These are phyloP conservation scores for Lampris megalopsis DNA, from an alignment of 2,113 vertebrate species.

Conservation along the genomic window DNA sequence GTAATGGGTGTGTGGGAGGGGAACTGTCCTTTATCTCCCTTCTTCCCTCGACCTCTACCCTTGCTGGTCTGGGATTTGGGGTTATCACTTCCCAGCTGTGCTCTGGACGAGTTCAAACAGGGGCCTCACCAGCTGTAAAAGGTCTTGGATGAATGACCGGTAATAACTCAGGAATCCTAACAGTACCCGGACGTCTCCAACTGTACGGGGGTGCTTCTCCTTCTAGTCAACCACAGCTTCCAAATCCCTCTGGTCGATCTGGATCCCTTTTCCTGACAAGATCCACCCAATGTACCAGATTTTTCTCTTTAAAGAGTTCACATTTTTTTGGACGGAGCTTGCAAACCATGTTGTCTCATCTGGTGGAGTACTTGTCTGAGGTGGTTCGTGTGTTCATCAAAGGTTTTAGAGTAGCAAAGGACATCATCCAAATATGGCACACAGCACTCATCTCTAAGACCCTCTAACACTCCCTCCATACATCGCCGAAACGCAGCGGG, in stretches of 20 bases:
- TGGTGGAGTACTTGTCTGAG: not conserved
- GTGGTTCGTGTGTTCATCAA: not conserved
- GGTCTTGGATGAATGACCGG: not conserved
- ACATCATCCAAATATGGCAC: conserved; percentile 21
- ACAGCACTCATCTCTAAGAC: conserved; percentile 24
- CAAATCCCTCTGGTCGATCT: no score
- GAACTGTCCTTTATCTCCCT: conserved; percentile 1
- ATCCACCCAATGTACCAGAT: conserved; percentile 15
- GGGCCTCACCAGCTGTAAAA: not conserved
- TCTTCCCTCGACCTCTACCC: no score
- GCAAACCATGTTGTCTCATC: conserved; percentile 10
- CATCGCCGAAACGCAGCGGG: conserved; percentile 9
- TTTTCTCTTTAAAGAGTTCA: conserved; percentile 16
- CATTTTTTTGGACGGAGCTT: conserved; percentile 23
- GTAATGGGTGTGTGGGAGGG: not conserved
- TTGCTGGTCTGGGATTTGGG: no score
- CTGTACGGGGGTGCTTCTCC: conserved; percentile 7
- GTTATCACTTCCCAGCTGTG: no score
- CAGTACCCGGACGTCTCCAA: conserved; percentile 9
- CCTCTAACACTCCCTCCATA: no score
- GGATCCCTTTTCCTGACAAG: no score
- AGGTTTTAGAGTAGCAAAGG: no score
- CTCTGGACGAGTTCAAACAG: no score
- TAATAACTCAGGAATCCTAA: conserved; percentile 14
- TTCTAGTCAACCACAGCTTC: not conserved